These are phyloP conservation scores for Zaprionus capensis DNA, from an alignment of 1,140 invertebrate genomes.

Conservation along the genomic window DNA sequence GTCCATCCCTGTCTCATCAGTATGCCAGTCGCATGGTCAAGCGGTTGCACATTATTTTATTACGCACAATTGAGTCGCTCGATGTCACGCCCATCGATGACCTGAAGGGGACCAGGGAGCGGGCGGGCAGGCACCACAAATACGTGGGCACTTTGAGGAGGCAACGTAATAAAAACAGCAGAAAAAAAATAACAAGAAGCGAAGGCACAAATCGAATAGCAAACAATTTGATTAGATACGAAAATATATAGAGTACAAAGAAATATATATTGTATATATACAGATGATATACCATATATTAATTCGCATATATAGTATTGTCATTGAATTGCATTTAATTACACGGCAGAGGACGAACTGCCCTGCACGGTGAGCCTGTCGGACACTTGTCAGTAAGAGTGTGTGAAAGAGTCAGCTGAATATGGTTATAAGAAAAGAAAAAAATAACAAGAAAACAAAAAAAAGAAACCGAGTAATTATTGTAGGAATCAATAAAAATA, in stretches of 20 bases:
- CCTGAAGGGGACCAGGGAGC: neutral
- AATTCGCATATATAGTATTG: conserved; percentile 14
- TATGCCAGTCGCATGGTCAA: conserved; percentile 65
- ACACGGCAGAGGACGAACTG: conserved; percentile 9
- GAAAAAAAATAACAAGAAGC: neutral
- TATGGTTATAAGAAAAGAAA: neutral
- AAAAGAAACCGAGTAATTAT: neutral
- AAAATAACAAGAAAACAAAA: neutral
- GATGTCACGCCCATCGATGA: conserved; percentile 46
- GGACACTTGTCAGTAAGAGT: neutral
- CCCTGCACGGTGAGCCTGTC: neutral
- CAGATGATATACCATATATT: conserved; percentile 1
- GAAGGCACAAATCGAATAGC: conserved; percentile 29
- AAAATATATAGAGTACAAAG: neutral
- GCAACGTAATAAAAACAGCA: conserved; percentile 33
- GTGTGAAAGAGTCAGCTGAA: conserved; percentile 41
- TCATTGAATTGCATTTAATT: conserved; percentile 43
- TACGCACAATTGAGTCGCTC: conserved; percentile 73
- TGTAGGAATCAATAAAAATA: conserved; percentile 12
- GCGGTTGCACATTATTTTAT: conserved; percentile 79
- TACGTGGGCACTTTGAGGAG: conserved; percentile 22
- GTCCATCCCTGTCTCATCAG: conserved; percentile 54
- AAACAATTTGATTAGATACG: conserved; percentile 40
- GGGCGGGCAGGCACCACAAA: conserved; percentile 26
- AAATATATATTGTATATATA: conserved; percentile 1